Base-by-base conservation (phyloP, 2,888 invertebrate genomes). In the Plusia festucae region DNA sequence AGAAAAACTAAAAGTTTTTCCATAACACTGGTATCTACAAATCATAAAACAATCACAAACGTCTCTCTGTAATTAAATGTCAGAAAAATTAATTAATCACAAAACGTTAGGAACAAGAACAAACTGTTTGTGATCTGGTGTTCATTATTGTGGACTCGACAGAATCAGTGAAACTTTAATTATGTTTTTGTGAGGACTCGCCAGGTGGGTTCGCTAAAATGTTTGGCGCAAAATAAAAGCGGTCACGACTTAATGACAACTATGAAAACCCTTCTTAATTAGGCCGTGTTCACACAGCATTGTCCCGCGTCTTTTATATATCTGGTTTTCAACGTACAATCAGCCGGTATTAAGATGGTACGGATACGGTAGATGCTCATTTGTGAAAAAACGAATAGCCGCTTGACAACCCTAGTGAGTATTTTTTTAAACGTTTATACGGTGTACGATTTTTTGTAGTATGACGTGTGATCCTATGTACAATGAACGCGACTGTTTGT, bases 161-260 rank as follows among this genome's bases (percentile, higher is more conserved):
- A 83, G 83, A 59, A 65, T 68, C 81, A 82, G 80, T 79, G 76
- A 76, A 88, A 87, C 85, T 89, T 90, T 91, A 90, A 91, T 92
- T 90, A 89, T 86, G 84, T 88, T 89, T 85, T 88, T 86, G 84
- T 85, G 81, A 78, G 79, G 82, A 79, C 70, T 66, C 82, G 74
- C 69, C 79, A 83, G 81, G 76, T 84, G 78, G 70, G 62, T 44
- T 0, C 11, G 30, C 34, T 9, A 22, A 27, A 55, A 55, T 52
- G 51, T 34, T 2, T 13, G 60, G 16, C 40, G 18, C 34, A 16
- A 53, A 53, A 65, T 56, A 18, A 18, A 0, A 15, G 60, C 68
- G 72, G 57, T 18, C 7, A 15, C 6, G 13, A 11, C 16, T 1
- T 5, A 18, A 8, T 15, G 20, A 22, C 6, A n/a, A 40, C n/a